phyloP scores from a whole-genome alignment of 2,797 vertebrate species.

The Hemitrygon akajei region DNA sequence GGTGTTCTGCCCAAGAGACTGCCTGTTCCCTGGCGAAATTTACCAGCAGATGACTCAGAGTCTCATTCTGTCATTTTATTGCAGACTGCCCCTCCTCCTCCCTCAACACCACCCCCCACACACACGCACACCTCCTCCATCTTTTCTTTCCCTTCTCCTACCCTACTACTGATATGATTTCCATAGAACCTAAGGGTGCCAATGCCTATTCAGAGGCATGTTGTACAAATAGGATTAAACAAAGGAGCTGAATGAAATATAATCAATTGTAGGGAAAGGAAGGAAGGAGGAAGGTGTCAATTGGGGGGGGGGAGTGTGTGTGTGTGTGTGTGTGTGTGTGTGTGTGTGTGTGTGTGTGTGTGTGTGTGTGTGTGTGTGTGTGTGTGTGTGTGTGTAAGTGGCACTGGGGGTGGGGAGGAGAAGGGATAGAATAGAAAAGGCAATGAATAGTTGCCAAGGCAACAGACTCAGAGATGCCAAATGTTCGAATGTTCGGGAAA shows the following conservation, averaged over 20 bases:
- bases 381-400: too few relatives aligned
- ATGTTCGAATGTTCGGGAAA: not conserved
- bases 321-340: too few relatives aligned
- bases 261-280: not conserved
- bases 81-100: not conserved
- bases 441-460: constrained; percentile 19
- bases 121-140: not conserved
- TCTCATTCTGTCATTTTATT: not conserved
- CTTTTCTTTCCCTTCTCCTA: not conserved
- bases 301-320: too few relatives aligned
- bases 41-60: not conserved
- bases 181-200: not conserved
- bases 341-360: too few relatives aligned
- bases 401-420: not conserved
- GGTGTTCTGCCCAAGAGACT: not conserved
- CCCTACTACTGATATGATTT: not conserved
- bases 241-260: not conserved
- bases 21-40: not conserved
- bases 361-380: too few relatives aligned
- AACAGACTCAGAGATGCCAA: not conserved
- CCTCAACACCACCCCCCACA: not conserved
- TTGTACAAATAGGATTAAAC: constrained; percentile 18
- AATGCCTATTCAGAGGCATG: not conserved
- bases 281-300: not conserved
- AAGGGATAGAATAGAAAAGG: not conserved